Evolutionary conservation across 2,888 invertebrate genomes (phyloP).

Genomic region (Hybos culiciformis): DNA sequence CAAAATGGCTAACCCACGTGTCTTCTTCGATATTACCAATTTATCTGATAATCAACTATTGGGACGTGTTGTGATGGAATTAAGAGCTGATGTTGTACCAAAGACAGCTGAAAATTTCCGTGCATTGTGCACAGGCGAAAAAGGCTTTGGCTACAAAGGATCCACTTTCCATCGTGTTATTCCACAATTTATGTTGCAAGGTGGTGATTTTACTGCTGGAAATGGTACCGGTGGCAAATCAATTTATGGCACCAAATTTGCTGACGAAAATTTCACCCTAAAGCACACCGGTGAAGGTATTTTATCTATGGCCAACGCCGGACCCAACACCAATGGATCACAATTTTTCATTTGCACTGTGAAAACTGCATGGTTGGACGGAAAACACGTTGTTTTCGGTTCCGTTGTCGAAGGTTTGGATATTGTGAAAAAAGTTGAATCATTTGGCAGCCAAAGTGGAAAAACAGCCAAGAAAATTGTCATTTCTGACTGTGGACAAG

Average conservation of each 20-base stretch:
- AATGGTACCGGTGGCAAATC: conserved; percentile 98
- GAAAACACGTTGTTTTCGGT: conserved; percentile 96
- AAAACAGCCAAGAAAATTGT: conserved; percentile 64
- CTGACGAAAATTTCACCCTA: conserved; percentile 90
- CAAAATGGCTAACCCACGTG: conserved; percentile 74
- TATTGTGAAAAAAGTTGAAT: conserved; percentile 84
- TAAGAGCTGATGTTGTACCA: conserved; percentile 86
- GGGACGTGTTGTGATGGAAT: conserved; percentile 83
- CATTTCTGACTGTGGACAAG: conserved; percentile 76
- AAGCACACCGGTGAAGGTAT: conserved; percentile 84
- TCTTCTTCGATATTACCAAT: conserved; percentile 89
- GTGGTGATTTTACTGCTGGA: conserved; percentile 94
- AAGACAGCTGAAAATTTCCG: conserved; percentile 90
- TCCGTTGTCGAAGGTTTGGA: conserved; percentile 88
- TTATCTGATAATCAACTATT: conserved; percentile 69
- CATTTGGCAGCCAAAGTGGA: conserved; percentile 71
- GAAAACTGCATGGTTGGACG: conserved; percentile 80
- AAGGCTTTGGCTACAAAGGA: conserved; percentile 91
- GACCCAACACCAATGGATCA: conserved; percentile 90
- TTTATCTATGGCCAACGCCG: conserved; percentile 97
- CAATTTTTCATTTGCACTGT: conserved; percentile 93
- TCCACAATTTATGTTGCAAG: conserved; percentile 99
- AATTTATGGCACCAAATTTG: conserved; percentile 91
- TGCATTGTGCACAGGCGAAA: conserved; percentile 87
- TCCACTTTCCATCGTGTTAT: conserved; percentile 82